Base-by-base conservation (phyloP, 2,888 invertebrate genomes). In the Pilophorus perplexus region DNA sequence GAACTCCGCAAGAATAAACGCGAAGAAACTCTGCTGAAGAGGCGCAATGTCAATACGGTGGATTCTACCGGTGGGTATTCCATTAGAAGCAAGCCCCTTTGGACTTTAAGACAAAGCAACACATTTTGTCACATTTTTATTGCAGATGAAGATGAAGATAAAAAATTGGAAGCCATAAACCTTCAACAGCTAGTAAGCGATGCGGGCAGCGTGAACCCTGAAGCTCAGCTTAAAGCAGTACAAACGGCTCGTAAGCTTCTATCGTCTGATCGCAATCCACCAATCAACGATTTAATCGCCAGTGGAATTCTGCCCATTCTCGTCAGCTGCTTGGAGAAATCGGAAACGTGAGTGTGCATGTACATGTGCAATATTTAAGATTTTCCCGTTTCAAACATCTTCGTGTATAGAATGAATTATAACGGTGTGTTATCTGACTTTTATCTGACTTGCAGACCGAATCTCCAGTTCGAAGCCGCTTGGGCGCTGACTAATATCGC, bases 401-500 rank as follows among this genome's bases (percentile, higher is more conserved):
- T n/a, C n/a, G n/a, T n/a, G n/a, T n/a, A n/a, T n/a, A n/a, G n/a
- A n/a, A n/a, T n/a, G n/a, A n/a, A n/a, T n/a, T n/a, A n/a, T n/a
- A n/a, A n/a, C n/a, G n/a, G n/a, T n/a, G n/a, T n/a, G n/a, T n/a
- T n/a, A n/a, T 14, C 44, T 42, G 44, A 86, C n/a, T n/a, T n/a
- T n/a, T n/a, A n/a, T n/a, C n/a, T n/a, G n/a, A n/a, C n/a, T 66
- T 70, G 12, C 76, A 89, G 89, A 76, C 90, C 94, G 54, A 85
- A 89, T 72, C 80, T 97, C 73, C 96, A 97, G 78, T 97, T 97
- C 77, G 97, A 97, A 80, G 94, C 96, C 33, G 94, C 97, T 4
- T 97, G 96, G 97, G 96, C 96, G 52, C 80, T 97, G 73, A 97
- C 96, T 74, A 97, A 97, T 77, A 97, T 97, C 74, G 96, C 95